Evolutionary conservation across 2,113 vertebrate genomes (phyloP), one percentile per base, ranked within the genome.

Genomic region (Elephantulus edwardii): DNA sequence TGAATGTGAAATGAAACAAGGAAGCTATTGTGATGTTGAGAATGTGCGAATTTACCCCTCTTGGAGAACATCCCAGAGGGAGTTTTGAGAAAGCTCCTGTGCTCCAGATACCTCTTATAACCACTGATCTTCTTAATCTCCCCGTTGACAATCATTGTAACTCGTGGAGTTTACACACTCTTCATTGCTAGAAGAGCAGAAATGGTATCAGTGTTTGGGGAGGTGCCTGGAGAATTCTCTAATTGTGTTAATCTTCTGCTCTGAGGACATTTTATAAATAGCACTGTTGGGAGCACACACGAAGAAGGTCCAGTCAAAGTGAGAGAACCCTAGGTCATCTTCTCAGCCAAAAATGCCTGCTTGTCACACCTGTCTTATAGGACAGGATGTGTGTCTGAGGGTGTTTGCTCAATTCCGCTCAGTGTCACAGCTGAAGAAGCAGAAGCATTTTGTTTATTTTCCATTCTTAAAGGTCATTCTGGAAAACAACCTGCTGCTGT

Each of bases 281-380:
- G 91, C 38, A 5, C 54, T 68, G 16, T 68, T 89, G 77, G 4
- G 78, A 86, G 44, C 71, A 33, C 46, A 60, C 33, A 54, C 70
- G 35, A 72, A 90, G 76, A 88, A 91, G 90, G 79, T 75, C 64
- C 33, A 94, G 90, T 95, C 93, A 94, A 62, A 96, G 80, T 86
- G 93, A 96, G 88, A 96, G 54, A 22, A 71, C 56, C 35, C 76
- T 20, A 64, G 60, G 82, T 95, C 92, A 85, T 62, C 72, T 91
- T 86, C 60, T 68, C 16, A 54, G 80, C 83, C 81, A 40, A 88
- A 62, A 83, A 83, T n/a, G 72, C 46, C 66, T 44, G 1, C 38
- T 80, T 66, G 70, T 52, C 46, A 78, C 68, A 86, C 80, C 94
- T 88, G 92, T 56, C 56, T 19, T 19, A 13, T 24, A 10, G n/a